Conservation (phyloP, 2,797 vertebrate genomes). For the Gastrophryne carolinensis region DNA sequence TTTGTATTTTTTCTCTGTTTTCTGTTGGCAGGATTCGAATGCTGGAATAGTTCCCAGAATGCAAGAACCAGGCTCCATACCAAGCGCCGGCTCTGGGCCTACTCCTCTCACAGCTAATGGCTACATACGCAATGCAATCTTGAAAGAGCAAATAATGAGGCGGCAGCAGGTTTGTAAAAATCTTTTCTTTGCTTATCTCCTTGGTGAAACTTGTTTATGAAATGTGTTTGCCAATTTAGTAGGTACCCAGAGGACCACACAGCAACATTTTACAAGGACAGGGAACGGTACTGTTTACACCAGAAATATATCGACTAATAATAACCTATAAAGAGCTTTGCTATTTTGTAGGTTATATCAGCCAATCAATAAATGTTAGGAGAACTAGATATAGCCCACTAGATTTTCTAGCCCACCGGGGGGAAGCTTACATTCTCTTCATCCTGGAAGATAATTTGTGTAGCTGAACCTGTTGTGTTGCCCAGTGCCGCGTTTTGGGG, state of each 20-base stretch:
- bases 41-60: constrained; percentile 68
- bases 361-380: neutral
- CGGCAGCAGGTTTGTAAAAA: constrained; percentile 58
- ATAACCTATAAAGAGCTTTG: neutral
- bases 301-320: neutral
- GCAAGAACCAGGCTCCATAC: constrained; percentile 67
- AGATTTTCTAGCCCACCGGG: too few species aligned
- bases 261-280: too few species aligned
- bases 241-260: neutral
- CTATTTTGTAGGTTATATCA: neutral
- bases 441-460: too few species aligned
- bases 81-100: constrained; percentile 58
- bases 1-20: constrained; percentile 43
- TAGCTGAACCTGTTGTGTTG: too few species aligned
- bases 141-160: constrained; percentile 72
- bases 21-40: constrained; percentile 69
- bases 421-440: too few species aligned
- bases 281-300: neutral
- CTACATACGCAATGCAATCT: constrained; percentile 69
- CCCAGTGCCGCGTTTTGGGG: too few species aligned
- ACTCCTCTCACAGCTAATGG: constrained; percentile 60
- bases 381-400: neutral
- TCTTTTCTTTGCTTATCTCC: neutral
- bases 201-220: neutral
- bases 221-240: neutral